Evolutionary conservation across 2,888 invertebrate species (phyloP).

Genomic region (Euproctis similis): DNA sequence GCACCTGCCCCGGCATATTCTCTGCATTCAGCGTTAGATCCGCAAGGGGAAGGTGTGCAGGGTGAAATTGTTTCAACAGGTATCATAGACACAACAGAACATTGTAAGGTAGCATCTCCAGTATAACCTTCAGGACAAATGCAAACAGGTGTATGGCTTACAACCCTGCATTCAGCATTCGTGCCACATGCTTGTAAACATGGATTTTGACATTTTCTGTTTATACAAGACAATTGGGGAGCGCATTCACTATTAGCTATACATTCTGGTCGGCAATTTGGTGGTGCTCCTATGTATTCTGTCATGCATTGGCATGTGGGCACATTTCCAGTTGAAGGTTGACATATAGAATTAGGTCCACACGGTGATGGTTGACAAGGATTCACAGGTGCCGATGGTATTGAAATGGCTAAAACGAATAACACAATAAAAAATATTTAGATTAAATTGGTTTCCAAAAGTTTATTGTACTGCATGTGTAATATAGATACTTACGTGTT

Average conservation of each 20-base stretch:
- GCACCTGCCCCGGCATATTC: constrained; percentile 77
- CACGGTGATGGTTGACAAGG: constrained; percentile 86
- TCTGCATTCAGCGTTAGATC: constrained; percentile 78
- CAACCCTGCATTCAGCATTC: constrained; percentile 84
- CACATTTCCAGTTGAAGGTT: constrained; percentile 66
- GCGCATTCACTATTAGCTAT: constrained; percentile 82
- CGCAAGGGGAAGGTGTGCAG: constrained; percentile 78
- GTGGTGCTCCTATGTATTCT: constrained; percentile 81
- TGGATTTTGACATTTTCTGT: constrained; percentile 85
- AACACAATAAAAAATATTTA: too few relatives aligned
- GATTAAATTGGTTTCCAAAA: not conserved
- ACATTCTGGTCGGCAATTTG: constrained; percentile 84
- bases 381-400: constrained; percentile 51
- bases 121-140: constrained; percentile 80
- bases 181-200: constrained; percentile 83
- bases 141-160: constrained; percentile 84
- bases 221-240: constrained; percentile 81
- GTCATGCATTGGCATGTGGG: constrained; percentile 83
- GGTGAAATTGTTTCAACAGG: constrained; percentile 60
- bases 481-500: constrained; percentile 54
- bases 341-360: constrained; percentile 82
- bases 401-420: constrained; percentile 44
- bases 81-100: constrained; percentile 44
- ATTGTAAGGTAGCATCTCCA: constrained; percentile 85
- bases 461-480: not conserved